A percentile compares a stretch with the other conserved stretches of the same genome.
Evolutionary conservation across 2,888 invertebrate genomes (phyloP).

Genomic region (Ferdinandea cuprea): DNA sequence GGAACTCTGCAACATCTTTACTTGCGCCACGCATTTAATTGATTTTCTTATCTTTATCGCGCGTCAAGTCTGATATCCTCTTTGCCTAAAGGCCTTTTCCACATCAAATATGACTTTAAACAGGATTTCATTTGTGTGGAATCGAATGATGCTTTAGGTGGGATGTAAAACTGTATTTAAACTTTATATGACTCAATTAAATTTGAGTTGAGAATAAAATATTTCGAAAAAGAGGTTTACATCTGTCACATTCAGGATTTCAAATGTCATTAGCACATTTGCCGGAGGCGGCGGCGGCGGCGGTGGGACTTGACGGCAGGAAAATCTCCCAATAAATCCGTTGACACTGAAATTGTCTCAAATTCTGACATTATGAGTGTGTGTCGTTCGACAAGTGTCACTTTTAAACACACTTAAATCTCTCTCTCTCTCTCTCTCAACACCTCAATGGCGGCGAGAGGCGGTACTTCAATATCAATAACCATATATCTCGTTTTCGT

Average conservation of each 20-base stretch:
- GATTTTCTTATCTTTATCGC: conserved; percentile 70
- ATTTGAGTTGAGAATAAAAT: conserved; percentile 9
- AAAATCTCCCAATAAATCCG: conserved; percentile 44
- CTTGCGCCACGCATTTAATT: conserved; percentile 61
- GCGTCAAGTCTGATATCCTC: conserved; percentile 56
- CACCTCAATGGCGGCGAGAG: conserved; percentile 9
- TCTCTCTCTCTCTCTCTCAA: no score
- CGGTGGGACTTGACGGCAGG: conserved; percentile 21
- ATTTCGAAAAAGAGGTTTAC: conserved; percentile 37
- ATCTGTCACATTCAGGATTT: conserved; percentile 41
- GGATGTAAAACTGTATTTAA: conserved; percentile 40
- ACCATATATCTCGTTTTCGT: background rate
- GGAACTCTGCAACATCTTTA: conserved; percentile 35
- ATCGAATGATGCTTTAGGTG: conserved; percentile 19
- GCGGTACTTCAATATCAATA: conserved; percentile 9
- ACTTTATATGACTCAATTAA: conserved; percentile 46
- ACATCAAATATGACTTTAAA: conserved; percentile 5
- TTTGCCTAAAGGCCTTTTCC: background rate
- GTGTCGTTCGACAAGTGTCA: conserved; percentile 22
- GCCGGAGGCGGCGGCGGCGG: no score
- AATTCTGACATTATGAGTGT: conserved; percentile 23
- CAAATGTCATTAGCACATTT: conserved; percentile 60
- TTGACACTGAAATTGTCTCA: conserved; percentile 41
- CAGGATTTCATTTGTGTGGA: conserved; percentile 11
- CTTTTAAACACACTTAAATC: conserved; percentile 24